Evolutionary conservation across 2,888 invertebrate species (phyloP), one percentile per base, ranked within the genome.

Genomic region (Mimumesa dahlbomi): DNA sequence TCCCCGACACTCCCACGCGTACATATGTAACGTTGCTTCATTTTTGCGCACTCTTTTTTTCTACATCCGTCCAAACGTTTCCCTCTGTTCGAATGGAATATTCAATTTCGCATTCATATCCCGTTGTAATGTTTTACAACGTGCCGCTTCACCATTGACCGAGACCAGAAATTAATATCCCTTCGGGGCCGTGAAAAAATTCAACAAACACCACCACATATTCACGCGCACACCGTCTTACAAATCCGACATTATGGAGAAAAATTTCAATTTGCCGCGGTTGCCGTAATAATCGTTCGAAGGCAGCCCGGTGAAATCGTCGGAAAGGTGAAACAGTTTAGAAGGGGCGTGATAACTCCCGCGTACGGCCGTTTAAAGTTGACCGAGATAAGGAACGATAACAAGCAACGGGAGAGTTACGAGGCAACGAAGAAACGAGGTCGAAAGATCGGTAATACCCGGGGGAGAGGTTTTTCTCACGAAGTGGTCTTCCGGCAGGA

Each of bases 391-490:
- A 79, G 72, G 58, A 66, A 77, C 72, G 79, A 79, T 79, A 79
- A 80, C 75, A 68, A 79, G 72, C 64, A 57, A 59, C 59, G 62
- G 9, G 54, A 74, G 74, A 79, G 63, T 79, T 79, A 79, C 78
- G 80, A 68, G 67, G 69, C 57, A 59, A 62, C 49, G 66, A 67
- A 70, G 75, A 70, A 79, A 75, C 67, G 66, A 68, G 80, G 77
- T 77, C 77, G 75, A 79, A 75, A 73, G 79, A 79, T 79, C 79
- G 80, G 77, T 75, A 79, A 77, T 80, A 75, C 80, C 71, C 80
- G 50, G 40, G 72, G 75, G 80, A 70, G 66, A 70, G 68, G 58
- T 80, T 77, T 77, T 80, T 77, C 75, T 68, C 70, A 43, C 65
- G 63, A 75, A 73, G 68, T 48, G 75, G 64, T 65, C 65, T 75